These are phyloP conservation scores for Olivierus martensii DNA, from an alignment of 1,140 invertebrate species.

Conservation along the genomic window DNA sequence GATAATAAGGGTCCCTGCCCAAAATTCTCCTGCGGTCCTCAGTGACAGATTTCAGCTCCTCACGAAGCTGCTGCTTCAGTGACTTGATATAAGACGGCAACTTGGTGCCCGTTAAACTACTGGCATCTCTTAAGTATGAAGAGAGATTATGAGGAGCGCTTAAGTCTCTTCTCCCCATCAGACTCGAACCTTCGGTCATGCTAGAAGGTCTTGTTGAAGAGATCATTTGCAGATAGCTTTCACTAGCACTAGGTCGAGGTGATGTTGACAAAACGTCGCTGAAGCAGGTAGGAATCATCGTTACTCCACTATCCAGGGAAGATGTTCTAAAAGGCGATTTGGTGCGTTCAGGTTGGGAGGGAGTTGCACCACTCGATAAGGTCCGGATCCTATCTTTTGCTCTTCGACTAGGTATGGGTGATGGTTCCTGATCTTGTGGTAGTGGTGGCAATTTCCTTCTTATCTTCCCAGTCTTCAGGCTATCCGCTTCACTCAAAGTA, in stretches of 20 bases:
- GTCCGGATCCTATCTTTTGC: conserved; percentile 24
- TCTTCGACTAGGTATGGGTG: conserved; percentile 33
- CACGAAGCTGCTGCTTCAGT: conserved; percentile 39
- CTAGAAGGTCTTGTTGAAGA: neutral
- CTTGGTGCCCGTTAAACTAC: neutral
- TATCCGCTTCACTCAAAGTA: conserved; percentile 38
- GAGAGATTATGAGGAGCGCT: conserved; percentile 11
- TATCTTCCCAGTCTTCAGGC: conserved; percentile 37
- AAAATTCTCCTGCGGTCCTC: conserved; percentile 30
- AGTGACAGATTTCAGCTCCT: conserved; percentile 37
- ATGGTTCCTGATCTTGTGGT: conserved; percentile 41
- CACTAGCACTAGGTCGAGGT: conserved; percentile 33
- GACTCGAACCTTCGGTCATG: conserved; percentile 30
- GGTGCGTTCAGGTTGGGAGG: conserved; percentile 23
- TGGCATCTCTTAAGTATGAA: conserved; percentile 17
- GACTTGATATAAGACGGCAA: conserved; percentile 37
- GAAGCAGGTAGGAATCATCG: too few species aligned
- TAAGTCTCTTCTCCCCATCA: conserved; percentile 34
- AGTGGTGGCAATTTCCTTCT: conserved; percentile 42
- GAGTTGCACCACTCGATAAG: conserved; percentile 15
- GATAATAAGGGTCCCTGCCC: conserved; percentile 17
- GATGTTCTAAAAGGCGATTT: conserved; percentile 26
- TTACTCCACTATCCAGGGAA: conserved; percentile 27
- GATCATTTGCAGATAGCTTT: conserved; percentile 33
- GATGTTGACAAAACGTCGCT: neutral